A percentile compares a stretch with the other conserved stretches of the same genome.
phyloP scores from a whole-genome alignment of 2,797 vertebrate genomes.

The Chaetodon trifasciatus region DNA sequence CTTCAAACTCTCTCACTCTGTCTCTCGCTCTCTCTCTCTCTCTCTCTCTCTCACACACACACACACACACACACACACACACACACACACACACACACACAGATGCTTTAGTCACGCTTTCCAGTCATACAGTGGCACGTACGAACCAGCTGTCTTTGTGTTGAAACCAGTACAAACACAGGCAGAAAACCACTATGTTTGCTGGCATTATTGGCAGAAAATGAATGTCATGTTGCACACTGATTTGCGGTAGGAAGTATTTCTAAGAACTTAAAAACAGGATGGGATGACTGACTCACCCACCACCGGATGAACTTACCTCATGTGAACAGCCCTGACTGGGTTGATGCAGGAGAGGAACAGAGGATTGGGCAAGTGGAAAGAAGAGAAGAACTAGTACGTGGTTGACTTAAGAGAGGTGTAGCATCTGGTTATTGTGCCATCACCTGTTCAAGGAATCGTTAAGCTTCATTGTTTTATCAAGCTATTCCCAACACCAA shows the following conservation, averaged over 20 bases:
- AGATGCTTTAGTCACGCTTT: slow-evolving; percentile 47
- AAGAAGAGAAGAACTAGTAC: neutral
- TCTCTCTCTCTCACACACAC: neutral
- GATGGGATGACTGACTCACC: slow-evolving; percentile 65
- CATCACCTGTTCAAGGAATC: slow-evolving; percentile 24
- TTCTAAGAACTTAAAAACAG: slow-evolving; percentile 64
- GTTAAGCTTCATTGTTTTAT: neutral
- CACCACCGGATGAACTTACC: slow-evolving; percentile 37
- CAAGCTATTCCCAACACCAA: slow-evolving; percentile 1
- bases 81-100: slow-evolving; percentile 16
- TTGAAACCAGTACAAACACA: slow-evolving; percentile 31
- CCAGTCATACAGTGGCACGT: slow-evolving; percentile 31
- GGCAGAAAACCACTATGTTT: slow-evolving; percentile 41
- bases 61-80: neutral
- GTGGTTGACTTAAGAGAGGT: slow-evolving; percentile 22
- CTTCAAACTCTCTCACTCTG: no score
- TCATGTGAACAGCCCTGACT: slow-evolving; percentile 24
- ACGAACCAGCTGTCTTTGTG: slow-evolving; percentile 38
- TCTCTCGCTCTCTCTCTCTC: neutral
- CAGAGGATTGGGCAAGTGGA: neutral
- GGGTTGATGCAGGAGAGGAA: slow-evolving; percentile 2
- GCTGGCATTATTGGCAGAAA: slow-evolving; percentile 34
- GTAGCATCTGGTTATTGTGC: neutral
- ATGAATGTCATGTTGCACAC: slow-evolving; percentile 19
- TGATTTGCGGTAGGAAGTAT: slow-evolving; percentile 52